Evolutionary conservation across 2,888 invertebrate species (phyloP), one percentile per base, ranked within the genome.

Genomic region (Phlogophora meticulosa): DNA sequence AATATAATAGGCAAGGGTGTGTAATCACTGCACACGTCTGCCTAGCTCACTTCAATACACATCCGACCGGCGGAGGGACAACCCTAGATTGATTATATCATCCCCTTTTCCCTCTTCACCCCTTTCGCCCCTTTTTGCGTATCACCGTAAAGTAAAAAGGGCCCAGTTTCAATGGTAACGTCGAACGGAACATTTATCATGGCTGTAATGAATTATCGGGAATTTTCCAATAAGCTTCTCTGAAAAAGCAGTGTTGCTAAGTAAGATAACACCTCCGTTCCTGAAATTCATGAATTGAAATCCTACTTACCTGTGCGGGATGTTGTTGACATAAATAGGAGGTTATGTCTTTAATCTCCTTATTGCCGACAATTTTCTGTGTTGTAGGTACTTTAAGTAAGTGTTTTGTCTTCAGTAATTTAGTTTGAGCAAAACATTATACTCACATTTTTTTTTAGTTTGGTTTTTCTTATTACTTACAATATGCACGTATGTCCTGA

Each of bases 121-220:
- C 91, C 90, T 81, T 91, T 86, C 90, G 91, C 93, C 93, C 92
- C 93, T 93, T 95, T 94, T 93, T 93, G 94, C 94, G 92, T 94
- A 94, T 94, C 94, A 94, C 93, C 90, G 91, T 93, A 87, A 91
- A 93, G 94, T 92, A 93, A 94, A 95, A 94, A 93, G 94, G 93
- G 92, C 89, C 85, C 90, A 87, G 85, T 90, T 93, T 94, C 89
- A 94, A 95, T 94, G 90, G 92, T 86, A 86, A 85, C 87, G 84
- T 86, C 89, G 88, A 89, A 87, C 86, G 86, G 92, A 91, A 93
- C 94, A 94, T 95, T 95, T 93, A 94, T 95, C 94, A 95, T 92
- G 91, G 83, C 87, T 86, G 90, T 94, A 94, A 95, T 94, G 94
- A 95, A 95, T 95, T 94, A 94, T 94, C 91, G 93, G 90, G 87